Evolutionary conservation across 2,113 vertebrate genomes (phyloP).

Genomic region (Chloroceryle aenea): DNA sequence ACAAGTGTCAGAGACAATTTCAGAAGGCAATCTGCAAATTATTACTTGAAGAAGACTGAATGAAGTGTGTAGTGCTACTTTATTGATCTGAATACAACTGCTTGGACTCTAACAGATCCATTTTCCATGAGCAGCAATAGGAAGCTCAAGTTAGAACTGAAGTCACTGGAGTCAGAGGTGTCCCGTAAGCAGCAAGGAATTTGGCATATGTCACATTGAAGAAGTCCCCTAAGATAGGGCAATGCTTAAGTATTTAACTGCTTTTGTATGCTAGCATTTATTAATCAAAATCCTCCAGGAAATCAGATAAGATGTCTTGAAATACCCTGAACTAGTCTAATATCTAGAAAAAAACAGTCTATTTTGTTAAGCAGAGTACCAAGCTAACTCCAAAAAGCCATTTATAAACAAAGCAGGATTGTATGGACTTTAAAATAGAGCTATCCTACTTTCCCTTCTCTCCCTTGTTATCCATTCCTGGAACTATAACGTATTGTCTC

Average conservation of each 20-base stretch:
- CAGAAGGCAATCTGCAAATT: background rate
- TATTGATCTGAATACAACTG: background rate
- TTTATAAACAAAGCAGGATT: constrained; percentile 17
- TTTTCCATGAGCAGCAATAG: background rate
- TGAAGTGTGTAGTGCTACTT: background rate
- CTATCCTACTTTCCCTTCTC: background rate
- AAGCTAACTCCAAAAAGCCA: background rate
- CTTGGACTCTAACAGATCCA: background rate
- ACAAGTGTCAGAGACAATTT: background rate
- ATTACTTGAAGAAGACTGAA: background rate
- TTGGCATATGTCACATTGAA: too few species aligned
- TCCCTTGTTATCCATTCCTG: constrained; percentile 23
- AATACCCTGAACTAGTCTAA: background rate
- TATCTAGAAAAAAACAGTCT: background rate
- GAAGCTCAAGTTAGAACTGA: background rate
- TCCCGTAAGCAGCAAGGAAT: background rate
- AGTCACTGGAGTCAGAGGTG: background rate
- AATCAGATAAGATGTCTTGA: background rate
- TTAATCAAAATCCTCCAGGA: constrained; percentile 9
- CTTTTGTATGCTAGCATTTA: constrained; percentile 9
- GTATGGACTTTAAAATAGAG: constrained; percentile 38
- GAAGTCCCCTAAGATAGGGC: too few species aligned
- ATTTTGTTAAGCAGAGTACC: background rate
- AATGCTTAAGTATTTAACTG: constrained; percentile 12
- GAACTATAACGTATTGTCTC: constrained; percentile 49